Evolutionary conservation across 2,888 invertebrate genomes (phyloP).

Genomic region (Acanthosoma haemorrhoidale): DNA sequence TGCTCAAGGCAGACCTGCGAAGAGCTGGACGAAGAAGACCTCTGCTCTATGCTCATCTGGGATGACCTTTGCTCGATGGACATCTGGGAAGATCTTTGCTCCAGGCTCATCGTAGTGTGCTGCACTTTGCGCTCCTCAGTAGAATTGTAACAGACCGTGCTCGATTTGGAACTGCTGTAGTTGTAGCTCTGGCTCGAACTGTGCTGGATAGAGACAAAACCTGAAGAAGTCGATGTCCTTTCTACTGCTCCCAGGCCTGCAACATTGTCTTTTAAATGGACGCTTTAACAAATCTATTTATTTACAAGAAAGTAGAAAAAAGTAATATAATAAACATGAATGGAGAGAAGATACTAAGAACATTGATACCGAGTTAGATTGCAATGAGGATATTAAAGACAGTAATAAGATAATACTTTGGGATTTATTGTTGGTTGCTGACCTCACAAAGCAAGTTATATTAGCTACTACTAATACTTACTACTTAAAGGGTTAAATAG

Average conservation of each 20-base stretch:
- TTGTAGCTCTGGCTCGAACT: constrained; percentile 38
- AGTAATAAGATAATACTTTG: no score
- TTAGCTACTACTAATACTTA: no score
- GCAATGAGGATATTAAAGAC: no score
- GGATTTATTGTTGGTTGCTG: no score
- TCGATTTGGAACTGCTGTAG: constrained; percentile 32
- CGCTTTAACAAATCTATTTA: no score
- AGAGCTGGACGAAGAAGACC: constrained; percentile 11
- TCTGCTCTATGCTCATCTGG: neutral
- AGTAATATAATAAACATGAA: no score
- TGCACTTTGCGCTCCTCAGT: neutral
- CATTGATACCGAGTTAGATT: no score
- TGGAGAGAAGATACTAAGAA: no score
- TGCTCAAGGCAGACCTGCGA: constrained; percentile 14
- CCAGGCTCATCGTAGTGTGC: neutral
- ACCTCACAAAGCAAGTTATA: no score
- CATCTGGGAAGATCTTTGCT: neutral
- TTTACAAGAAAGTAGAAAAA: no score
- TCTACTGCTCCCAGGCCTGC: constrained; percentile 31
- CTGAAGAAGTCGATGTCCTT: constrained; percentile 35
- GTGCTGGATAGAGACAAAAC: constrained; percentile 37
- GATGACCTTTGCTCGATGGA: neutral
- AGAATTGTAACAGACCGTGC: constrained; percentile 23
- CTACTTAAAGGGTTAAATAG: no score
- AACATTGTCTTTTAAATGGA: no score